A percentile compares a stretch with the other conserved stretches of the same genome.
These are phyloP conservation scores for Eupithecia centaureata DNA, from an alignment of 2,888 invertebrate genomes.

Conservation along the genomic window DNA sequence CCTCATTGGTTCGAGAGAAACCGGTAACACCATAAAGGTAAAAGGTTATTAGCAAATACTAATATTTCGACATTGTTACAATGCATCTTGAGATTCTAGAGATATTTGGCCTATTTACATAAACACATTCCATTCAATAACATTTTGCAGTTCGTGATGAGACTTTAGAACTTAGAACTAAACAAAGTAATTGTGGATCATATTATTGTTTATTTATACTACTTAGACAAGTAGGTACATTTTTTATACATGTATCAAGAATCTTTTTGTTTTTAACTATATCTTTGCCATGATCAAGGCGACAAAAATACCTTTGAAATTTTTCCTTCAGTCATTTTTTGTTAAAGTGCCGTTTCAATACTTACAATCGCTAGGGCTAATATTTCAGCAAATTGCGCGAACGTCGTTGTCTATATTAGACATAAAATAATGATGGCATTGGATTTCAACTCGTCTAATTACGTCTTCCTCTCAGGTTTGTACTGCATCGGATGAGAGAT, in stretches of 20 bases:
- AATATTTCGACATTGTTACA: slow-evolving; percentile 55
- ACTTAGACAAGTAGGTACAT: no score
- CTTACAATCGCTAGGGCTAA: not conserved
- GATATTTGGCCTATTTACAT: slow-evolving; percentile 23
- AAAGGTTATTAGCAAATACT: slow-evolving; percentile 72
- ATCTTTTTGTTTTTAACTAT: no score
- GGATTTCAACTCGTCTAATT: slow-evolving; percentile 47
- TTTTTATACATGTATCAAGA: no score
- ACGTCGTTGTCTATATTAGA: slow-evolving; percentile 30
- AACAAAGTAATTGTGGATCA: not conserved
- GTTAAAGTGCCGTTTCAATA: not conserved
- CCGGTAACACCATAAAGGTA: slow-evolving; percentile 71
- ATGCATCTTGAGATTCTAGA: slow-evolving; percentile 34
- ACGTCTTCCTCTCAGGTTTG: slow-evolving; percentile 49
- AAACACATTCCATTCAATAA: slow-evolving; percentile 14
- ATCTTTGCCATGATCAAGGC: not conserved
- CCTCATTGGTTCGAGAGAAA: slow-evolving; percentile 62
- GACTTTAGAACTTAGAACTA: not conserved
- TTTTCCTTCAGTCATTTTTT: not conserved
- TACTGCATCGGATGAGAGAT: slow-evolving; percentile 48
- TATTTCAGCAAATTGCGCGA: slow-evolving; percentile 23
- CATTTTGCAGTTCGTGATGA: slow-evolving; percentile 1
- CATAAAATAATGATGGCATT: slow-evolving; percentile 41
- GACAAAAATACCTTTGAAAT: not conserved
- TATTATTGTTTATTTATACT: not conserved